Base-by-base conservation (phyloP, 2,113 vertebrate species). In the Triplophysa tibetana region DNA sequence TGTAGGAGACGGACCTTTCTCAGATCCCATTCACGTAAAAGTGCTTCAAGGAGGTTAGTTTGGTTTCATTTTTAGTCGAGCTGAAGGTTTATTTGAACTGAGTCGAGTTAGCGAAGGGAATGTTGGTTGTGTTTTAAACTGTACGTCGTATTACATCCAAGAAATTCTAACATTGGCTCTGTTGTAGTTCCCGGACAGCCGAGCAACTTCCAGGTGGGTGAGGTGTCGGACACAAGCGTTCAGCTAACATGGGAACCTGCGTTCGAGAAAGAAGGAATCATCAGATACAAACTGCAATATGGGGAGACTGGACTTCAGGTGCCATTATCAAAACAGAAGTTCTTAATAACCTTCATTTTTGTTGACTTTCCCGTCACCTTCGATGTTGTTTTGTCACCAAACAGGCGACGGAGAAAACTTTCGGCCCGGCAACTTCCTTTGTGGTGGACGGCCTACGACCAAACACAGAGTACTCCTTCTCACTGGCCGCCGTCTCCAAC, bases 1-100 rank as follows among this genome's bases (percentile, higher is more conserved):
- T 0, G 98, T 99, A 70, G 98, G 98, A 1, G 98, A 99, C 0
- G 98, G 98, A 72, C 98, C 98, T 0, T 96, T 99, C 52, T 99
- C 98, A 0, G 95, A 97, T 81, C 95, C 96, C 74, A 96, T 98
- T 89, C 96, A 98, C 82, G 96, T 99, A 56, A 99, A 98, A 92
- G 97, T 97, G 0, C 93, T 97, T 81, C 96, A 96, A 84, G 97
- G 97, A 95, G 98, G 98, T 99, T 85, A 93, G 93, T 8, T 45
- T n/a, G 33, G 4, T 72, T 75, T 67, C 19, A 29, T 19, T 68
- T 1, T 45, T 43, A 17, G 33, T 16, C 58, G 0, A 73, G n/a
- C n/a, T 8, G 56, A 60, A 56, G 19, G 56, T 41, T 7, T 56
- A 23, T 29, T 33, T 41, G 6, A 38, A 23, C 29, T n/a, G 21